Conservation (phyloP, 1,140 invertebrate species). For the Zaprionus lachaisei region DNA sequence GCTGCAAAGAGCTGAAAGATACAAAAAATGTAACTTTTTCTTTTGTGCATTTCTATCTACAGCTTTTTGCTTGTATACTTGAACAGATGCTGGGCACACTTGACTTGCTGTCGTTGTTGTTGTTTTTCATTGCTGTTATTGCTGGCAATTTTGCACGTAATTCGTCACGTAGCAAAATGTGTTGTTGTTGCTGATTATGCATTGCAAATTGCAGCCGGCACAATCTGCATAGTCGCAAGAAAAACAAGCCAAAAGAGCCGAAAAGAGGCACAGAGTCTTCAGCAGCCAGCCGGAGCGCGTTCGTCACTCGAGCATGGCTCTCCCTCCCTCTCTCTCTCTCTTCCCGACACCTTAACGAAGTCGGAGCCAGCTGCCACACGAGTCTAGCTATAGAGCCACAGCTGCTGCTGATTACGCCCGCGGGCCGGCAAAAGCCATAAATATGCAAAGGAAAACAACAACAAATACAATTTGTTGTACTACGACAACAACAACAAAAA, state of each 20-base stretch:
- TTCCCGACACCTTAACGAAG: constrained; percentile 3
- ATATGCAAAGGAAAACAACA: constrained; percentile 41
- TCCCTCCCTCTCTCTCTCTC: neutral
- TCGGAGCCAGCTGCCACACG: constrained; percentile 19
- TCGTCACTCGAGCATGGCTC: constrained; percentile 48
- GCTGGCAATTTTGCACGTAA: constrained; percentile 75
- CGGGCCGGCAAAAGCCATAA: constrained; percentile 54
- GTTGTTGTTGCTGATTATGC: constrained; percentile 77
- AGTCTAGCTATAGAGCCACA: neutral
- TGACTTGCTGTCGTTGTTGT: constrained; percentile 38
- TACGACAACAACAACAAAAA: constrained; percentile 30
- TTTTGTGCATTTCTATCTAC: neutral
- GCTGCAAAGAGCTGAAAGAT: neutral
- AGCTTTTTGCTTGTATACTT: constrained; percentile 26
- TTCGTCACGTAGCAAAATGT: constrained; percentile 72
- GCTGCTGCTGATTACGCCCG: constrained; percentile 42
- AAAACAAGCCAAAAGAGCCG: neutral
- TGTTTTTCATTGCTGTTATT: constrained; percentile 34
- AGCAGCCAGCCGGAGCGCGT: constrained; percentile 20
- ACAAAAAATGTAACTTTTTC: neutral
- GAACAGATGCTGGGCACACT: constrained; percentile 34
- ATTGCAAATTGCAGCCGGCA: constrained; percentile 70
- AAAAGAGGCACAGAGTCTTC: neutral
- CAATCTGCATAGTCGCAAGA: constrained; percentile 67
- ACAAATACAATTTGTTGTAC: constrained; percentile 37